These are phyloP conservation scores for Nomada flava DNA, from an alignment of 2,888 invertebrate species.

Conservation along the genomic window DNA sequence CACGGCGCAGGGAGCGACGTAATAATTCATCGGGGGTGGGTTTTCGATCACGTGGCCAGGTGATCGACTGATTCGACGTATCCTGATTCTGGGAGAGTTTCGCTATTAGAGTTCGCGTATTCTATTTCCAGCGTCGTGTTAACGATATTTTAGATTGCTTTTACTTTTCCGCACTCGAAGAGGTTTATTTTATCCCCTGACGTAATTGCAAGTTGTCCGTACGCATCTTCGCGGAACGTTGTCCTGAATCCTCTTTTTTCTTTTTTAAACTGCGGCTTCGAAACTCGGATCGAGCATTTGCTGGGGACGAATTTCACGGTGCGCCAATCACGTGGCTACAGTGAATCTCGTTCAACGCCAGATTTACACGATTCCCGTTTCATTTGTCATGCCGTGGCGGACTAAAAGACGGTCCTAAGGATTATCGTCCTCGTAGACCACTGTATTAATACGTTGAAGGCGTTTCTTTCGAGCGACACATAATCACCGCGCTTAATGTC, in stretches of 20 bases:
- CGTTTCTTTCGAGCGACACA: background rate
- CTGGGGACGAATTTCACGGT: background rate
- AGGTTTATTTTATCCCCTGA: background rate
- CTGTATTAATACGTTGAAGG: conserved; percentile 14
- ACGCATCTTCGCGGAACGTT: too few species aligned
- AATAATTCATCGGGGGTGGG: conserved; percentile 15
- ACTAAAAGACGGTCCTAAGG: background rate
- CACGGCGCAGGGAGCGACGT: background rate
- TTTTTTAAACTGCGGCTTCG: too few species aligned
- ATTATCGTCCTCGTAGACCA: background rate
- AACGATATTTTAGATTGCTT: background rate
- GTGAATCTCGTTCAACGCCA: background rate
- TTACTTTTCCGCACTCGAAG: background rate
- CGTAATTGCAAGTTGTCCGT: background rate
- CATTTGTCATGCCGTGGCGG: background rate
- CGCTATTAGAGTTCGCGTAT: background rate
- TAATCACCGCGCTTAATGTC: conserved; percentile 44
- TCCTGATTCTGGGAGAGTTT: conserved; percentile 12
- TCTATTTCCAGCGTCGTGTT: background rate
- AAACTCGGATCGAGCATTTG: too few species aligned
- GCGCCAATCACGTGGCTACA: conserved; percentile 34
- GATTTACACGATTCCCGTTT: background rate
- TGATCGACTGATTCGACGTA: background rate
- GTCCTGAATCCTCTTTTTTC: too few species aligned
- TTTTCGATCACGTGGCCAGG: conserved; percentile 52